Evolutionary conservation across 2,113 vertebrate species (phyloP).

Genomic region (Arothron firmamentum): DNA sequence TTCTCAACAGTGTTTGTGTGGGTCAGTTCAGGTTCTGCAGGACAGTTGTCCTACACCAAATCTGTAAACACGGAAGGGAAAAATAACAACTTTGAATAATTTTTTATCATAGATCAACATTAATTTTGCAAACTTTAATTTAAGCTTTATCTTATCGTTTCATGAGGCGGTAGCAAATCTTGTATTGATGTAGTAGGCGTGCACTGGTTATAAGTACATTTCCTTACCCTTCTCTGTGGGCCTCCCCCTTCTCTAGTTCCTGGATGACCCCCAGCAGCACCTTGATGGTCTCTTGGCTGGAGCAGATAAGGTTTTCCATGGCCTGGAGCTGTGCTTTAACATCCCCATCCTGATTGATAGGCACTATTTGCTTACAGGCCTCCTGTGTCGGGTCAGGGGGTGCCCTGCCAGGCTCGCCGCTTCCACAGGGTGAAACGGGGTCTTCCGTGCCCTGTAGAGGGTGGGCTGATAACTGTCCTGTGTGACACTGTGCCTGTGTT

Average conservation of each 20-base stretch:
- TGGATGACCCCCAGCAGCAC: conserved; percentile 97
- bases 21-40: conserved; percentile 5
- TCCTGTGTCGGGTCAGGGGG: conserved; percentile 58
- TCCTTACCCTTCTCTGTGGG: conserved; percentile 96
- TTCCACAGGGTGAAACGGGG: conserved; percentile 50
- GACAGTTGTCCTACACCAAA: conserved; percentile 18
- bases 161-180: too few relatives aligned
- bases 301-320: conserved; percentile 97
- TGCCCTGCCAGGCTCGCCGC: conserved; percentile 53
- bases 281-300: conserved; percentile 98
- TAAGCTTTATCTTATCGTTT: too few relatives aligned
- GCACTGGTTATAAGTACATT: not conserved
- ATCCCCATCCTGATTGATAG: conserved; percentile 88
- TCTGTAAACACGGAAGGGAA: not conserved
- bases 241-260: conserved; percentile 97
- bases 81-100: too few relatives aligned
- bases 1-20: not conserved
- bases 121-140: too few relatives aligned
- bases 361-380: conserved; percentile 91
- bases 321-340: conserved; percentile 98
- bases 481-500: conserved; percentile 78
- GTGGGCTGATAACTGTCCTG: conserved; percentile 65
- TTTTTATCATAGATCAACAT: too few relatives aligned
- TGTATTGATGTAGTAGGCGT: too few relatives aligned
- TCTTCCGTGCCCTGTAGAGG: conserved; percentile 67